Conservation (phyloP, 2,113 vertebrate species). For the Mastomys coucha region DNA sequence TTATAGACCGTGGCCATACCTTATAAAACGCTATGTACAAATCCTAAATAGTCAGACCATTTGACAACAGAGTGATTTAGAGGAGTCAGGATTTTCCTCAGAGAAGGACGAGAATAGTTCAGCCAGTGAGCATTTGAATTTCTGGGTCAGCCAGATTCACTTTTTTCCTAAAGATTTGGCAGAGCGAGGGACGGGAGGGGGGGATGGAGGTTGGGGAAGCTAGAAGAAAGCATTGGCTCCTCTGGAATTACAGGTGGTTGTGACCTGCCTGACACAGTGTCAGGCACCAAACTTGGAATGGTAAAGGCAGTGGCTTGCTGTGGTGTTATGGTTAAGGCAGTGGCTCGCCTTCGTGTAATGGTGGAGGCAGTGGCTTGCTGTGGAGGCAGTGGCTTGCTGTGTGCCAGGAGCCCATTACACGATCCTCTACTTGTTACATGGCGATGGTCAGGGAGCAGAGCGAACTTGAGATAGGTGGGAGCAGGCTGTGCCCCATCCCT, state of each 20-base stretch:
- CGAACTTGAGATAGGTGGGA: neutral
- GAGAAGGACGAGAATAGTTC: too few relatives aligned
- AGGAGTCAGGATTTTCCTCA: too few relatives aligned
- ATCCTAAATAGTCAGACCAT: too few relatives aligned
- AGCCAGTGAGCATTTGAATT: too few relatives aligned
- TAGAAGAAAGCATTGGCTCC: neutral
- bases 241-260: neutral
- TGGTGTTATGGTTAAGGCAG: too few relatives aligned
- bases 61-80: too few relatives aligned
- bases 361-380: too few relatives aligned
- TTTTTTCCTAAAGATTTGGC: neutral
- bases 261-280: neutral
- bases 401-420: neutral
- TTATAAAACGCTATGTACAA: too few relatives aligned
- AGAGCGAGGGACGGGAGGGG: fast-evolving
- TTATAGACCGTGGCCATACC: too few relatives aligned
- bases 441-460: neutral
- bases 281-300: neutral
- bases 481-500: neutral
- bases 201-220: neutral
- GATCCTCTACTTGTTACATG: neutral
- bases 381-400: neutral
- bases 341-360: too few relatives aligned
- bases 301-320: neutral
- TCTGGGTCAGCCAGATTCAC: too few relatives aligned